Base-by-base conservation (phyloP, 2,113 vertebrate species). In the Probosciger aterrimus region DNA sequence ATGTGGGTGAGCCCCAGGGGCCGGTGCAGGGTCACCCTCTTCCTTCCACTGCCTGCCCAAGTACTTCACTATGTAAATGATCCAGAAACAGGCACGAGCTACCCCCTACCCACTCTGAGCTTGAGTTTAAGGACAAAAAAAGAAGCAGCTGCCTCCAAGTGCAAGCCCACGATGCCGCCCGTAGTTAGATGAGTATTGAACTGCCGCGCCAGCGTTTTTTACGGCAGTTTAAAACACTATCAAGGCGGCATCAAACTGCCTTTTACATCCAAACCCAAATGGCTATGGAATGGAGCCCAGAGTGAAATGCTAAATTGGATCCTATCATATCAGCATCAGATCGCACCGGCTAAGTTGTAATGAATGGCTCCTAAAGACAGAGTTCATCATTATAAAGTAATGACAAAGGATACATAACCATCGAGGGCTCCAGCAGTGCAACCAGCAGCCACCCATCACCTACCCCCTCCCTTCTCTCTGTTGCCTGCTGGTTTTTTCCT, bases 301-400 rank as follows among this genome's bases (percentile, higher is more conserved):
- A 98, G 97, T 95, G 95, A 91, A 97, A 97, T 91, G 93, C 96
- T 98, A 97, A 98, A 98, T 98, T 97, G 98, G 97, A 98, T 97
- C 97, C 98, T 94, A 98, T 97, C 98, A 98, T 97, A 97, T 97
- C 97, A 96, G 95, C 96, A 84, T 97, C 98, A 95, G 96, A 97
- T 97, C 83, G 86, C 95, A 81, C 93, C 71, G 97, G 90, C 96
- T 97, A 65, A 60, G 97, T 22, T 25, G 75, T 96, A 97, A 98
- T 94, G 97, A 98, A 98, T 91, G 97, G 94, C 95, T 96, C 90
- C 91, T 97, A 97, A 98, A 12, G 60, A 97, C 0, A 2, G 95
- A 46, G 90, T 95, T 96, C 95, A 88, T 97, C 46, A 50, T 96
- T 95, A 92, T 63, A 57, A 91, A 95, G 93, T 79, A 87, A 97